phyloP scores from a whole-genome alignment of 1,140 invertebrate genomes.

The Eufriesea mexicana region DNA sequence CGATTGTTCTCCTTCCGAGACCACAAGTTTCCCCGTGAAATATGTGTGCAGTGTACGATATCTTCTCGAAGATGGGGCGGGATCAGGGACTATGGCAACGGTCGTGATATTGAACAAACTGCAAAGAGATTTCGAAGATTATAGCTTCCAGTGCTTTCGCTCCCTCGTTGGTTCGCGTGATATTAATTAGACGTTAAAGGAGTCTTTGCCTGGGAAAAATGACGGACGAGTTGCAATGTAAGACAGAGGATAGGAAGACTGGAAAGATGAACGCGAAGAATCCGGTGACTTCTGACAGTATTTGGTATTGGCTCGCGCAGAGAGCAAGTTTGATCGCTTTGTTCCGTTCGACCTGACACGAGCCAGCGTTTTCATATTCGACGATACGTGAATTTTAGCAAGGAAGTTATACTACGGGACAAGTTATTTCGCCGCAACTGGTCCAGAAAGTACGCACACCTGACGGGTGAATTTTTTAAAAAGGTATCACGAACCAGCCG shows the following conservation, averaged over 20 bases:
- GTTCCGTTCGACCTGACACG: not conserved
- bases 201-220: conserved; percentile 14
- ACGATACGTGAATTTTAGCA: conserved; percentile 65
- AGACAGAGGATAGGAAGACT: conserved; percentile 42
- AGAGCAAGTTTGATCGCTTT: not conserved
- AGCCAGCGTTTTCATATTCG: not conserved
- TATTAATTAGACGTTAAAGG: not conserved
- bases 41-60: not conserved
- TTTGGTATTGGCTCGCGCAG: conserved; percentile 53
- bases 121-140: not conserved
- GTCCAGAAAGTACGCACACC: conserved; percentile 68
- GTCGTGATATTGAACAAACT: conserved; percentile 63
- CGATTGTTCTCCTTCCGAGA: not conserved
- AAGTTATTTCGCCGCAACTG: conserved; percentile 67
- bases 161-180: not conserved
- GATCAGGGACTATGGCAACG: conserved; percentile 52
- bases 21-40: not conserved
- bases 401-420: conserved; percentile 72
- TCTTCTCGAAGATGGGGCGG: not conserved
- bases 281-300: conserved; percentile 62
- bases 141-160: not conserved
- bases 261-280: conserved; percentile 34
- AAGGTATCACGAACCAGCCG: conserved; percentile 63
- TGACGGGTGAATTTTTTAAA: conserved; percentile 71
- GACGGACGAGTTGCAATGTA: conserved; percentile 44